Base-by-base conservation (phyloP, 1,140 invertebrate species). In the Drosophila kurseongensis region DNA sequence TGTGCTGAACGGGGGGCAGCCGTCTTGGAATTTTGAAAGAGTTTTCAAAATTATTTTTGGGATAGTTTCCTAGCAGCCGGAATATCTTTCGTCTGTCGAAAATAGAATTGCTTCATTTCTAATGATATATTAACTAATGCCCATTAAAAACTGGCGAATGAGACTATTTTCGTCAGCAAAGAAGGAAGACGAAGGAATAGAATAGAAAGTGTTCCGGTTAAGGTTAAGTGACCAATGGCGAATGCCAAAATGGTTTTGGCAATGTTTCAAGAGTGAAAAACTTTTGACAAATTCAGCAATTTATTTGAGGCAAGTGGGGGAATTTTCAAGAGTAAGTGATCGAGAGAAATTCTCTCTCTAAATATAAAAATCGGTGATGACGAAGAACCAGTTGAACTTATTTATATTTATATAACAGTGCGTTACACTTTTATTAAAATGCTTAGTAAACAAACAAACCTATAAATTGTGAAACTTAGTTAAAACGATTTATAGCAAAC, bases 271-370 rank as follows among this genome's bases (percentile, higher is more conserved):
- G 45, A 58, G 60, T 42, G 56, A 69, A 52, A 55, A 50, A 12
- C 14, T 66, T 78, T 80, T 85, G 81, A 86, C 74, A 86, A 85
- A 86, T 85, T 81, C 73, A 45, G 68, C 60, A 78, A 84, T 80
- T 80, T 84, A 75, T 82, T 74, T 61, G 55, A 68, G 48, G 41
- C 68, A 60, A 36, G 48, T 41, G 50, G 40, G 29, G 16, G 38
- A 40, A 69, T 59, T 58, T 16, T 38, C 66, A 45, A 35, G 55
- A 45, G 40, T 41, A 56, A 18, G 18, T 29, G 45, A 52, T 62
- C 57, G 16, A 5, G 50, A 12, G 35, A 47, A 13, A 60, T 55
- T 38, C 8, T 18, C 51, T 41, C 3, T 68, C 40, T 44, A 41
- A 45, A 38, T 54, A 23, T 42, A 40, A 56, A 40, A 50, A 36